A percentile compares a stretch with the other conserved stretches of the same genome.
Evolutionary conservation across 2,888 invertebrate genomes (phyloP).

Genomic region (Vannuccia rotundouncinata): DNA sequence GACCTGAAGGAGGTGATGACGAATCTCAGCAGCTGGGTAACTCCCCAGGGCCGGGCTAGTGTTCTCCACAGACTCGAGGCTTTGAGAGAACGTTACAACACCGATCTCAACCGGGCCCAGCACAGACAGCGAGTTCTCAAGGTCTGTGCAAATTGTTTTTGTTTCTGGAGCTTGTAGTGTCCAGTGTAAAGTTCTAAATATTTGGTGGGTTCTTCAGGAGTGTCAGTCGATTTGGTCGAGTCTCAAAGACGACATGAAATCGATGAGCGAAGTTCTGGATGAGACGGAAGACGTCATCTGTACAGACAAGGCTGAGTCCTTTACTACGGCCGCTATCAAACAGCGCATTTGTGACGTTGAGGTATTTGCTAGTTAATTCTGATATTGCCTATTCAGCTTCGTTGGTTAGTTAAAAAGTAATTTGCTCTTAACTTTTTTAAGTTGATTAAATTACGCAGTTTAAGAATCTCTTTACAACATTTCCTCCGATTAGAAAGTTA

Average conservation of each 20-base stretch:
- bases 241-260: not conserved
- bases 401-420: too few species aligned
- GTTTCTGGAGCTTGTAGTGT: not conserved
- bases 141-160: not conserved
- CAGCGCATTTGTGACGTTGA: not conserved
- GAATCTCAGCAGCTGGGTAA: not conserved
- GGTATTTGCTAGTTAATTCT: too few species aligned
- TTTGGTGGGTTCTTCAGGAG: not conserved
- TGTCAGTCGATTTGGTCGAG: not conserved
- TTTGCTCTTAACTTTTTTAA: too few species aligned
- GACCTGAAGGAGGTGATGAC: not conserved
- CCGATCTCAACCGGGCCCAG: not conserved
- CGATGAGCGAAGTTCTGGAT: not conserved
- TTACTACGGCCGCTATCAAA: conserved; percentile 4
- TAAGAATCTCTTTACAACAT: too few species aligned
- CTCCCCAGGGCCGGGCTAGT: not conserved
- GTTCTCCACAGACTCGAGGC: not conserved
- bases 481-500: too few species aligned
- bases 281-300: conserved; percentile 11
- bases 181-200: not conserved
- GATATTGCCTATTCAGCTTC: too few species aligned
- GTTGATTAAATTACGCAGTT: too few species aligned
- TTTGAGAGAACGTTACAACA: not conserved
- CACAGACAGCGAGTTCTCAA: not conserved
- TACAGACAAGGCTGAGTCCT: conserved; percentile 4